Conservation (phyloP, 2,888 invertebrate species). For the Mayetiola destructor region DNA sequence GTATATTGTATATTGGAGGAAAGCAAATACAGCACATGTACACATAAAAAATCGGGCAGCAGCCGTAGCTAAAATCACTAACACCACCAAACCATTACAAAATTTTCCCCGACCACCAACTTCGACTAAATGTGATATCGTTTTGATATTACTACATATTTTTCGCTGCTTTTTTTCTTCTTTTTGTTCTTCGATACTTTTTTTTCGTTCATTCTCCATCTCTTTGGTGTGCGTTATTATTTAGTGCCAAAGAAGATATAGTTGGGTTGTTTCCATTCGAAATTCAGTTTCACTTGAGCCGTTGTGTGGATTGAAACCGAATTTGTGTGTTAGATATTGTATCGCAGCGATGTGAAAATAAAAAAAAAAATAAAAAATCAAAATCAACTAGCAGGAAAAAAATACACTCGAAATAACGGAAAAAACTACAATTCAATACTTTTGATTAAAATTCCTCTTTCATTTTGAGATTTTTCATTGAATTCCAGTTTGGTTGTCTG, state of each 20-base stretch:
- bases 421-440: not conserved
- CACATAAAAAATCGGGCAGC: too few relatives aligned
- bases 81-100: not conserved
- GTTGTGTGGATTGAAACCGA: constrained; percentile 14
- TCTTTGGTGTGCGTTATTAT: not conserved
- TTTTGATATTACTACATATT: too few relatives aligned
- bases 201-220: not conserved
- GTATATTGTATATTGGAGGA: not conserved
- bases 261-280: constrained; percentile 5
- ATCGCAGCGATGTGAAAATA: not conserved
- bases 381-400: not conserved
- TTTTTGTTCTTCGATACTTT: too few relatives aligned
- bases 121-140: too few relatives aligned
- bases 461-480: too few relatives aligned
- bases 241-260: constrained; percentile 8
- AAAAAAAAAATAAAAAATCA: not conserved
- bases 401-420: not conserved
- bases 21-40: too few relatives aligned
- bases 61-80: not conserved
- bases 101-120: constrained; percentile 3
- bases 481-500: too few relatives aligned
- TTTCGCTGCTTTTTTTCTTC: not conserved
- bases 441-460: not conserved
- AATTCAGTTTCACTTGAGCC: constrained; percentile 16
- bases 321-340: constrained; percentile 5